Percentiles rank a stretch among this genome's conserved stretches.
phyloP scores from a whole-genome alignment of 2,888 invertebrate species.

The Chironomus tentans region DNA sequence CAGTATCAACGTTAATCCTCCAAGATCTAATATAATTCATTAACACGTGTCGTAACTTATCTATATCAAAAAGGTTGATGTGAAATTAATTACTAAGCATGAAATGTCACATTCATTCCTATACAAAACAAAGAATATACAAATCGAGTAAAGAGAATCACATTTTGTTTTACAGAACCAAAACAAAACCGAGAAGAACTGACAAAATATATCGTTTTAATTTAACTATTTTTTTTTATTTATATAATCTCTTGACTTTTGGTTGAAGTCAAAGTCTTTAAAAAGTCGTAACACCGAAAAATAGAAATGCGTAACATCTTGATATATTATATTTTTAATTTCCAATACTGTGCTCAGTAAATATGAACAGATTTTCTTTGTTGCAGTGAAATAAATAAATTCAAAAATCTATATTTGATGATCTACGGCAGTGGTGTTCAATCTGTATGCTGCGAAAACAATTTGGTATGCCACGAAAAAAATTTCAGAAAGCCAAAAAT shows the following conservation, averaged over 20 bases:
- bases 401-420: too few relatives aligned
- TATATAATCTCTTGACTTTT: conserved; percentile 21
- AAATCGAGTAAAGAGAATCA: background rate
- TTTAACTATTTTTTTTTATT: conserved; percentile 3
- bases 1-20: background rate
- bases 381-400: too few relatives aligned
- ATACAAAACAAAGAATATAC: background rate
- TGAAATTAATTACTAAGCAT: conserved; percentile 18
- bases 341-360: too few relatives aligned
- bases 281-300: conserved; percentile 7
- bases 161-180: conserved; percentile 10
- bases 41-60: conserved; percentile 24
- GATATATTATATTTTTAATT: background rate
- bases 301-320: background rate
- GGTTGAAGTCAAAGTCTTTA: conserved; percentile 14
- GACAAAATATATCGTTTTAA: background rate
- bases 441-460: too few relatives aligned
- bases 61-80: conserved; percentile 12
- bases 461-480: too few relatives aligned
- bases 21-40: conserved; percentile 8
- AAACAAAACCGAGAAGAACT: background rate
- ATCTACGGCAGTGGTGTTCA: too few relatives aligned
- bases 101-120: background rate
- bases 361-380: too few relatives aligned
- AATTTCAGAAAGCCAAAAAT: too few relatives aligned